phyloP scores from a whole-genome alignment of 2,797 vertebrate genomes.

The Moxostoma hubbsi region DNA sequence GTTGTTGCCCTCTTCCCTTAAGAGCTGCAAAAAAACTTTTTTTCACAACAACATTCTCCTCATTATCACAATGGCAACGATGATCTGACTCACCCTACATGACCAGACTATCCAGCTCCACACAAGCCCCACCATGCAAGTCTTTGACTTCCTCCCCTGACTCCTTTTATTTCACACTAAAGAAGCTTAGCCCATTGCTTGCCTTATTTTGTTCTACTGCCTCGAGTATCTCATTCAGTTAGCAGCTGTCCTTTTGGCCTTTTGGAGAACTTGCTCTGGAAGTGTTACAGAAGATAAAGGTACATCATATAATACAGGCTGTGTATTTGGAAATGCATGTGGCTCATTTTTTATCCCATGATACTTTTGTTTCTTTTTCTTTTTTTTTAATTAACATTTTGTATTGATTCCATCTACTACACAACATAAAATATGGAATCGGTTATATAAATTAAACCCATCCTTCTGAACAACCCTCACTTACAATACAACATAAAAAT shows the following conservation, averaged over 20 bases:
- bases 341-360: background rate
- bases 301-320: too few species aligned
- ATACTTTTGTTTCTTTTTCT: background rate
- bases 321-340: background rate
- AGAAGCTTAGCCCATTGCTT: conserved; percentile 6
- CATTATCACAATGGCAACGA: conserved; percentile 57
- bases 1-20: conserved; percentile 49
- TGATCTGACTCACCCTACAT: conserved; percentile 54
- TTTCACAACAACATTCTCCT: conserved; percentile 56
- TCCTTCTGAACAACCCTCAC: too few species aligned
- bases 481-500: too few species aligned
- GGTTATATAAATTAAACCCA: too few species aligned
- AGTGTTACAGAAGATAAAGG: background rate
- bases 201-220: conserved; percentile 14
- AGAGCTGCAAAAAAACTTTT: conserved; percentile 49
- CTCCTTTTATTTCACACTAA: conserved; percentile 43
- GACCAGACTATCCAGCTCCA: conserved; percentile 24
- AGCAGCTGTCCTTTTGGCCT: conserved; percentile 39
- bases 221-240: conserved; percentile 27
- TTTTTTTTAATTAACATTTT: too few species aligned
- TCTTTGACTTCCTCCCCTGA: conserved; percentile 34
- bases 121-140: conserved; percentile 33
- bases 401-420: too few species aligned
- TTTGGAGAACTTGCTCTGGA: background rate
- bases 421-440: too few species aligned